Conservation (phyloP, 1,140 invertebrate genomes). For the Belonocnema kinseyi region DNA sequence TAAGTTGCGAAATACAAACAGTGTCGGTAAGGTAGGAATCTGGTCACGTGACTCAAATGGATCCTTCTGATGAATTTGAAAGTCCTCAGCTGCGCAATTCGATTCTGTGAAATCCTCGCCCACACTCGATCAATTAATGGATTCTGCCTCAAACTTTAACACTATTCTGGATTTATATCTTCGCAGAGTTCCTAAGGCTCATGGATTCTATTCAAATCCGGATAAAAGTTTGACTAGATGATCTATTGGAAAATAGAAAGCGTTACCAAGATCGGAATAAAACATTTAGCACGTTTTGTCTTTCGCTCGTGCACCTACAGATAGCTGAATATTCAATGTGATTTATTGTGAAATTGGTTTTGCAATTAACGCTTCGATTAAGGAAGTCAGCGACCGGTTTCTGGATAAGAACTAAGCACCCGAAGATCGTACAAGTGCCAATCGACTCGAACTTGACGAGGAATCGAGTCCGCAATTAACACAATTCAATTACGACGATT, state of each 20-base stretch:
- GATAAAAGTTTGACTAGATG: neutral
- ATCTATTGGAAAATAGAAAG: constrained; percentile 33
- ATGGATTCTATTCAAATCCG: neutral
- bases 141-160: constrained; percentile 10
- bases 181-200: neutral
- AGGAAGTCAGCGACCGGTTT: constrained; percentile 36
- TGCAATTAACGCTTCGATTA: constrained; percentile 37
- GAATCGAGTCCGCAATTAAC: constrained; percentile 34
- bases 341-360: constrained; percentile 40
- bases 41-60: no score
- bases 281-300: constrained; percentile 27
- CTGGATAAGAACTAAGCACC: neutral
- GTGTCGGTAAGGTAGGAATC: no score
- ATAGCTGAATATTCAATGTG: constrained; percentile 40
- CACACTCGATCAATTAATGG: constrained; percentile 17
- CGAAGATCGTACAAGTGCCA: neutral
- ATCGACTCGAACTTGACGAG: constrained; percentile 12
- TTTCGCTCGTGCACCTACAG: neutral
- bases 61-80: neutral
- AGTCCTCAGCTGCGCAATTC: neutral
- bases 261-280: constrained; percentile 33
- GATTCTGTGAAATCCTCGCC: neutral
- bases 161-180: neutral
- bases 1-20: no score
- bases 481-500: constrained; percentile 24